Base-by-base conservation (phyloP, 2,888 invertebrate genomes). In the Mythimna pallens region DNA sequence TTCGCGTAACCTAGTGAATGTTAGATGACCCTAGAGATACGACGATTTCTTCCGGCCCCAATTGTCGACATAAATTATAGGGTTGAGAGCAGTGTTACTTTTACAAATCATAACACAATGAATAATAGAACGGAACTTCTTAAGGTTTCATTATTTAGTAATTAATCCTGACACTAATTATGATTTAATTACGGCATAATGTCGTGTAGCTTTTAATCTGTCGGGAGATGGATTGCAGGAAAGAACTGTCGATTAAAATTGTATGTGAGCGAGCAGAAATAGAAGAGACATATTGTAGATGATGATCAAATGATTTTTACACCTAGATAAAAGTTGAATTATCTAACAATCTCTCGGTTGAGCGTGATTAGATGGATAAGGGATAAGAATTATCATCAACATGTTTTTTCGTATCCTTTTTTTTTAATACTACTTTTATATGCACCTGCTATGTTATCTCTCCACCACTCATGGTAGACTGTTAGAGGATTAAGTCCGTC, bases 11-110 rank as follows among this genome's bases (percentile, higher is more conserved):
- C 87, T 82, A 89, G 87, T 92, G 84, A 89, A 86, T 87, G 84
- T 78, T 66, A 87, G 92, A 92, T 91, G 91, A 89, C 90, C 92
- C 89, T 89, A 86, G 63, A 85, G 92, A 92, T 92, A 88, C 77
- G 61, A 65, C n/a, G 50, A 84, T 81, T 73, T 88, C 86, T 87
- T 89, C 89, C 89, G 90, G 83, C 90, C 91, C 80, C 85, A 85
- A 88, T 90, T 86, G 82, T 77, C 73, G 72, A 61, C 63, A 57
- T 70, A 74, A 80, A 74, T 80, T 74, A 86, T 83, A 83, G 76
- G 14, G 64, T 69, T 74, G 54, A 62, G 59, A 72, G 64, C 63
- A 70, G 74, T 80, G 65, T 69, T 82, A 82, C 75, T 65, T 70
- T 83, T 78, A 83, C 65, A 77, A 65, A 66, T 75, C 72, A 79